These are phyloP conservation scores for Nannobrachium achirus DNA, from an alignment of 2,113 vertebrate genomes.

Conservation along the genomic window DNA sequence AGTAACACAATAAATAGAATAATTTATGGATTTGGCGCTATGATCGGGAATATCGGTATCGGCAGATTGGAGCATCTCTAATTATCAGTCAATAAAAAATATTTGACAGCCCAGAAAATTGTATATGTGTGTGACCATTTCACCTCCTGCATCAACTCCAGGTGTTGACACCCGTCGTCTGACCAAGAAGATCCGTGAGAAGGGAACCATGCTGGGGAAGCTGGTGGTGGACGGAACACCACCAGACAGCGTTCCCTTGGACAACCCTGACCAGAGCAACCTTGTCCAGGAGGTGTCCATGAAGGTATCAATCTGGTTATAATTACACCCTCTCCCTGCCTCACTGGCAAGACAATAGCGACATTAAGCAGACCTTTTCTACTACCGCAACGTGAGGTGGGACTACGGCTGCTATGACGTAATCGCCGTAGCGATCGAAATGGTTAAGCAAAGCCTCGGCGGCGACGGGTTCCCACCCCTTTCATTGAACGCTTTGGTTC, in stretches of 20 bases:
- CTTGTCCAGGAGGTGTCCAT: constrained; percentile 91
- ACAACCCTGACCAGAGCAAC: constrained; percentile 86
- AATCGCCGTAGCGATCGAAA: too few relatives aligned
- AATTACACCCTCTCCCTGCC: background rate
- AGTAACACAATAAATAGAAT: too few relatives aligned
- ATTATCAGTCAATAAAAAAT: too few relatives aligned
- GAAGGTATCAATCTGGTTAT: constrained; percentile 77
- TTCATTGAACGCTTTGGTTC: too few relatives aligned
- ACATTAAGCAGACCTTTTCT: background rate
- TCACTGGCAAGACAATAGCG: background rate
- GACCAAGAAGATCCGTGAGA: constrained; percentile 93
- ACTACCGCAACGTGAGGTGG: background rate
- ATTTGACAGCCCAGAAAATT: too few relatives aligned
- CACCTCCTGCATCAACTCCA: constrained; percentile 45
- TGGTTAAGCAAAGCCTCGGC: too few relatives aligned
- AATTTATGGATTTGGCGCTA: too few relatives aligned
- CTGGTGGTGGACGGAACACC: constrained; percentile 84
- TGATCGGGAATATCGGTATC: too few relatives aligned
- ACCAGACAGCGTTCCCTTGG: constrained; percentile 74
- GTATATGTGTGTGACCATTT: background rate
- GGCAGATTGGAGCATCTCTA: too few relatives aligned
- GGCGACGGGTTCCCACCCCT: too few relatives aligned
- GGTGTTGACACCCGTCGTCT: constrained; percentile 91
- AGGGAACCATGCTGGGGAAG: constrained; percentile 92
- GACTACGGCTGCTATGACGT: too few relatives aligned